Conservation (phyloP, 2,797 vertebrate genomes). For the Acipenser transmontanus region DNA sequence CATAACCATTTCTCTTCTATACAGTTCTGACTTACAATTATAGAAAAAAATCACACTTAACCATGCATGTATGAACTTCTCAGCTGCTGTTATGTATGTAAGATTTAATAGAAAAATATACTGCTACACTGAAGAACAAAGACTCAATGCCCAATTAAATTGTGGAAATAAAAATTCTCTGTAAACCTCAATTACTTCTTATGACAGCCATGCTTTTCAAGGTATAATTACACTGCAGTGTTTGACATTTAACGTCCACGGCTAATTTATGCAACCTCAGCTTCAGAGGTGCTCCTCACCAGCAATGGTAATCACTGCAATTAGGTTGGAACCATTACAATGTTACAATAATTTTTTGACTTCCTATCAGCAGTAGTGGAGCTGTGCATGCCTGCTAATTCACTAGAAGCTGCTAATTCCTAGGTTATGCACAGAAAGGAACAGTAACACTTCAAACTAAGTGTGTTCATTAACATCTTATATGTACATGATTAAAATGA, state of each 20-base stretch:
- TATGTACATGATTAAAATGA: too few relatives aligned
- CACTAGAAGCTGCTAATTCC: conserved; percentile 34
- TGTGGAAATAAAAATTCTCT: conserved; percentile 68
- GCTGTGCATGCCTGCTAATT: too few relatives aligned
- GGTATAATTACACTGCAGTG: conserved; percentile 77
- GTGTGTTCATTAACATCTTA: too few relatives aligned
- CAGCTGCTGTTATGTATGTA: too few relatives aligned
- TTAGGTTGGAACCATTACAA: conserved; percentile 50
- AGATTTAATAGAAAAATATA: conserved; percentile 41
- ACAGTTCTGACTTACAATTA: too few relatives aligned
- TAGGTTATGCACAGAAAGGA: too few relatives aligned
- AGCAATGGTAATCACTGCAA: conserved; percentile 78
- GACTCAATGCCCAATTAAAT: conserved; percentile 74
- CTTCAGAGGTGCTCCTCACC: conserved; percentile 70
- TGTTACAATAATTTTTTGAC: too few relatives aligned
- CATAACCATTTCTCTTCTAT: too few relatives aligned
- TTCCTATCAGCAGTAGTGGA: too few relatives aligned
- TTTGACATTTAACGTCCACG: conserved; percentile 73
- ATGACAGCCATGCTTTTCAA: conserved; percentile 74
- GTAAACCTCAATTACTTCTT: conserved; percentile 77
- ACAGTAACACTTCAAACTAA: too few relatives aligned
- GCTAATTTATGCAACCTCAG: conserved; percentile 76
- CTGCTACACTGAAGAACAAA: conserved; percentile 68
- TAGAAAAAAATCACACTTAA: too few relatives aligned
- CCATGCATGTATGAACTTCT: too few relatives aligned